Percentiles rank a stretch among this genome's conserved stretches.
phyloP scores from a whole-genome alignment of 2,797 vertebrate species.

The Columba guinea region DNA sequence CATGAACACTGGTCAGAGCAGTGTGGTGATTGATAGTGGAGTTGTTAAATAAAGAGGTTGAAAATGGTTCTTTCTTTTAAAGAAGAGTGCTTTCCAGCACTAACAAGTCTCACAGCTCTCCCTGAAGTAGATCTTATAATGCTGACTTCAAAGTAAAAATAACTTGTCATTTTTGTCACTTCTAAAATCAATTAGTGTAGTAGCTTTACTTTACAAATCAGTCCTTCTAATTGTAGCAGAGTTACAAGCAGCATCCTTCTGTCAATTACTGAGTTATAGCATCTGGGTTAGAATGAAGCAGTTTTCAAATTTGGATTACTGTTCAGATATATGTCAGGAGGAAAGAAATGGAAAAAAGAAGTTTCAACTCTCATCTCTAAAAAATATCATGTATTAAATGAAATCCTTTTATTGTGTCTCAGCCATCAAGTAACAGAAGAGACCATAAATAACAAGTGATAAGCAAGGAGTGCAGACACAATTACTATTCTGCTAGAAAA shows the following conservation, averaged over 20 bases:
- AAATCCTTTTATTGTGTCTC: background rate
- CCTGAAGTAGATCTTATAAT: background rate
- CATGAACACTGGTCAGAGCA: background rate
- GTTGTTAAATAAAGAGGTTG: background rate
- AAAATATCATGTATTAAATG: background rate
- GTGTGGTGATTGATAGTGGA: background rate
- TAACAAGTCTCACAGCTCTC: background rate
- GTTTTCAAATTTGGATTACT: constrained; percentile 10
- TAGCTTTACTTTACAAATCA: constrained; percentile 12
- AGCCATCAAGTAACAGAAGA: background rate
- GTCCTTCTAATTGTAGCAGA: background rate
- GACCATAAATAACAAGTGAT: constrained; percentile 1
- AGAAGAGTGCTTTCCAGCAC: background rate
- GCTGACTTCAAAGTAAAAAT: background rate
- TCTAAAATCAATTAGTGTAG: constrained; percentile 22
- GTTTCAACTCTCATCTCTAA: background rate
- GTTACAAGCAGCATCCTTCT: background rate
- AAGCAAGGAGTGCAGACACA: background rate
- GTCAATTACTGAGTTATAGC: background rate
- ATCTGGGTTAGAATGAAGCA: background rate
- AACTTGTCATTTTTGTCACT: background rate
- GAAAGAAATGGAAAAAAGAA: background rate
- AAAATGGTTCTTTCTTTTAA: background rate
- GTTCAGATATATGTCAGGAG: background rate
- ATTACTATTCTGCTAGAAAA: constrained; percentile 23